These are phyloP conservation scores for Danio albolineatus DNA, from an alignment of 2,797 vertebrate genomes.

Conservation along the genomic window DNA sequence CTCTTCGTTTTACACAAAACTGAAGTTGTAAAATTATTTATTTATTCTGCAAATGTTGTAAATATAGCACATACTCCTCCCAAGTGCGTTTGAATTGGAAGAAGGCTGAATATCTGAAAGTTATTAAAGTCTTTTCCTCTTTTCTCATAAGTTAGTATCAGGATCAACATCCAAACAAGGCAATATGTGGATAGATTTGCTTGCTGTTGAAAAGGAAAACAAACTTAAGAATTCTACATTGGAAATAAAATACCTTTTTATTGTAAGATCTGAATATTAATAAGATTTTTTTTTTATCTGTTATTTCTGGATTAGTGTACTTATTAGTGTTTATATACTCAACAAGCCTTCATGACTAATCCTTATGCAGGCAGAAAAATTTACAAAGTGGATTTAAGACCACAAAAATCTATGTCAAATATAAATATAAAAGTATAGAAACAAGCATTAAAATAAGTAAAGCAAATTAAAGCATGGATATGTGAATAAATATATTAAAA, in stretches of 20 bases:
- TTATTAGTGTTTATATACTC: not conserved
- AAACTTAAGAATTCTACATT: slow-evolving; percentile 6
- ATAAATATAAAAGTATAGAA: not conserved
- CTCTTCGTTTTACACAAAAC: slow-evolving; percentile 4
- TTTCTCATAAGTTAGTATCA: not conserved
- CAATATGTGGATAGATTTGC: not conserved
- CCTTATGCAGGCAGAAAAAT: not conserved
- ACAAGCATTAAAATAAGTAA: not conserved
- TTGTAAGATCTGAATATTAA: not conserved
- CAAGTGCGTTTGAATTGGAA: not conserved
- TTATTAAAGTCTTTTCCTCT: not conserved
- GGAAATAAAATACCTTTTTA: not conserved
- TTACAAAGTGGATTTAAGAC: too few species aligned
- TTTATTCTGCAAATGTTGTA: slow-evolving; percentile 10
- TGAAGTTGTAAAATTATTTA: slow-evolving; percentile 9
- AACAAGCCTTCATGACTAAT: too few species aligned
- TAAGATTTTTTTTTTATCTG: not conserved
- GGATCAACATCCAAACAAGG: slow-evolving; percentile 20
- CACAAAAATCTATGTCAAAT: too few species aligned
- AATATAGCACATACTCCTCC: not conserved
- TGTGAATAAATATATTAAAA: too few species aligned
- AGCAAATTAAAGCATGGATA: too few species aligned
- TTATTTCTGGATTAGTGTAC: too few species aligned
- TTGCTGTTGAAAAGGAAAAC: slow-evolving; percentile 11
- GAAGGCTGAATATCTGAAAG: not conserved